These are phyloP conservation scores for Pomacea canaliculata DNA, from an alignment of 2,888 invertebrate species.

Conservation along the genomic window DNA sequence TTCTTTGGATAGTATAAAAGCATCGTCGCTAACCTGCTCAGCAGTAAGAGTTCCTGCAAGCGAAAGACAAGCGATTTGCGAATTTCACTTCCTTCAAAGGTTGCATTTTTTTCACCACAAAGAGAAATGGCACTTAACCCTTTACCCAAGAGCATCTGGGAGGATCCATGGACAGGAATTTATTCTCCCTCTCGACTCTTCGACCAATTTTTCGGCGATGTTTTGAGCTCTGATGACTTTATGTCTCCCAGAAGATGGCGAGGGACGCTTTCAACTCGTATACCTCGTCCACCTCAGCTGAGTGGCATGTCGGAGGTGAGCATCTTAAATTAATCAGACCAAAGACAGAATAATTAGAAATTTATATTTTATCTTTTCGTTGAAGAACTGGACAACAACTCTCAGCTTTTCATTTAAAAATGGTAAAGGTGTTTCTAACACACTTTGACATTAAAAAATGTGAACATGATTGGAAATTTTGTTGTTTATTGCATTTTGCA, in stretches of 20 bases:
- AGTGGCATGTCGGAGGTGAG: conserved; percentile 19
- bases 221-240: background rate
- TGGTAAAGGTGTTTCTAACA: too few species aligned
- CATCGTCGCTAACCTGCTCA: too few species aligned
- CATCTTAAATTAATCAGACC: too few species aligned
- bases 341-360: background rate
- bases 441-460: too few species aligned
- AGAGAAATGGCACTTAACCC: background rate
- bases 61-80: too few species aligned
- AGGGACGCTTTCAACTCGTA: background rate
- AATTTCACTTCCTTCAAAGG: too few species aligned
- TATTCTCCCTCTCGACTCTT: background rate
- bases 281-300: conserved; percentile 1
- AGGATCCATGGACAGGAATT: background rate
- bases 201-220: background rate
- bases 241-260: background rate
- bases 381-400: background rate
- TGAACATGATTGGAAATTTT: background rate
- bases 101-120: too few species aligned
- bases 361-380: background rate
- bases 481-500: conserved; percentile 16
- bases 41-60: too few species aligned
- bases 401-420: too few species aligned
- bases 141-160: background rate
- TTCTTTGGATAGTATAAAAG: too few species aligned